Evolutionary conservation across 2,888 invertebrate species (phyloP).

Genomic region (Siphlonurus alternatus): DNA sequence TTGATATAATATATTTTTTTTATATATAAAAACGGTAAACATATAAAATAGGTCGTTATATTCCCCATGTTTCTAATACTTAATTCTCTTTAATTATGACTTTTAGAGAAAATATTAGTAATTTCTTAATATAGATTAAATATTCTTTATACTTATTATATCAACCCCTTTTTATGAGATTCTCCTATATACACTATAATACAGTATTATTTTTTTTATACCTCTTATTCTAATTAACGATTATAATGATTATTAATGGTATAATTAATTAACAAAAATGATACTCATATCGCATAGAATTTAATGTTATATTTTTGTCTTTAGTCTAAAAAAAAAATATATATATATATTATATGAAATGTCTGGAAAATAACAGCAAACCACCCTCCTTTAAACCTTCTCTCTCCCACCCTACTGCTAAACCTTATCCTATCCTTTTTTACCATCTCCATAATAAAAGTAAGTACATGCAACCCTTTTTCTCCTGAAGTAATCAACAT

Average conservation of each 20-base stretch:
- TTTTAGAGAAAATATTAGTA: not conserved
- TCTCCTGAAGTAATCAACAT: not conserved
- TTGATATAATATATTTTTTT: not conserved
- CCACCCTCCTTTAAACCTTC: not conserved
- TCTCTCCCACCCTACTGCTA: not conserved
- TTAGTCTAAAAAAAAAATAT: not conserved
- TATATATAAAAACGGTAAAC: not conserved
- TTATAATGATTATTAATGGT: conserved; percentile 3
- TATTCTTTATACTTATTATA: not conserved
- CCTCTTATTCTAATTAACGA: conserved; percentile 2
- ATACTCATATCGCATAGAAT: not conserved
- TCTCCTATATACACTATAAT: no score
- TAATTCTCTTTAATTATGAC: not conserved
- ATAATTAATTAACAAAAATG: conserved; percentile 3
- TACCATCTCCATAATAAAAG: not conserved
- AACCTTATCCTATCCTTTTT: not conserved
- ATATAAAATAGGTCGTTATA: not conserved
- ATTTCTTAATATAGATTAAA: conserved; percentile 4
- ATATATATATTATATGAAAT: no score
- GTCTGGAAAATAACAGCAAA: not conserved
- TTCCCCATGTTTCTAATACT: not conserved
- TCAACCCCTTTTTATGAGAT: not conserved
- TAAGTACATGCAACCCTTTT: not conserved
- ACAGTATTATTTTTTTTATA: not conserved
- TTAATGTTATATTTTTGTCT: not conserved